Evolutionary conservation across 2,888 invertebrate genomes (phyloP).

Genomic region (Trichacis sp.): DNA sequence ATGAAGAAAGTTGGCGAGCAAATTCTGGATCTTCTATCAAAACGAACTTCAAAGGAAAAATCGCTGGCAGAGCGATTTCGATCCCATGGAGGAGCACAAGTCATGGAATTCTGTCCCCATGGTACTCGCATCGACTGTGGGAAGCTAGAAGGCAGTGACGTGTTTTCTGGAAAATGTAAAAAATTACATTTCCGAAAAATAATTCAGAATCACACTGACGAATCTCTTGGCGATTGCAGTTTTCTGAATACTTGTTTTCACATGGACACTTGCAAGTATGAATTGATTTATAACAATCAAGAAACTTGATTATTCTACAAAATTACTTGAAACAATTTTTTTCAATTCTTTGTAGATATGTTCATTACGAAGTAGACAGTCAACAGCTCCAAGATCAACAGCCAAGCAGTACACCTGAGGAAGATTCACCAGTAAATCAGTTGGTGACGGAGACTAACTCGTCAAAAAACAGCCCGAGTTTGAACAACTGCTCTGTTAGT

Average conservation of each 20-base stretch:
- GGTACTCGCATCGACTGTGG: conserved; percentile 92
- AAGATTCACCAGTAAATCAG: neutral
- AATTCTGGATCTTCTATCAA: conserved; percentile 91
- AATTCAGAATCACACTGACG: conserved; percentile 94
- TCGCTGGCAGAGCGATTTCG: conserved; percentile 95
- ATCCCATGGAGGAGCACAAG: conserved; percentile 93
- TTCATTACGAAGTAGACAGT: conserved; percentile 96
- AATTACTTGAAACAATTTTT: no score
- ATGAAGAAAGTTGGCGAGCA: conserved; percentile 96
- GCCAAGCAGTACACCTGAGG: conserved; percentile 3
- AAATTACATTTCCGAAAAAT: conserved; percentile 97
- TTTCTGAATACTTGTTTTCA: conserved; percentile 99
- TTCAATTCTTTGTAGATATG: conserved; percentile 79
- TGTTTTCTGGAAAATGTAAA: conserved; percentile 77
- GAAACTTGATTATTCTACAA: no score
- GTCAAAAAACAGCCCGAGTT: neutral
- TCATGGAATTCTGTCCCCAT: conserved; percentile 96
- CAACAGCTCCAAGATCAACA: conserved; percentile 55
- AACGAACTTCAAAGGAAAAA: conserved; percentile 95
- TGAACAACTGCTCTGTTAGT: conserved; percentile 61
- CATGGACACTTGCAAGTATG: conserved; percentile 96
- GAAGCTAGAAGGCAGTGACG: conserved; percentile 61
- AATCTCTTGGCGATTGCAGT: conserved; percentile 95
- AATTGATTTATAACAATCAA: no score
- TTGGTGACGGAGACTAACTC: no score